These are phyloP conservation scores for Gymnopithys bicolor DNA, from an alignment of 2,797 vertebrate genomes.

Conservation along the genomic window DNA sequence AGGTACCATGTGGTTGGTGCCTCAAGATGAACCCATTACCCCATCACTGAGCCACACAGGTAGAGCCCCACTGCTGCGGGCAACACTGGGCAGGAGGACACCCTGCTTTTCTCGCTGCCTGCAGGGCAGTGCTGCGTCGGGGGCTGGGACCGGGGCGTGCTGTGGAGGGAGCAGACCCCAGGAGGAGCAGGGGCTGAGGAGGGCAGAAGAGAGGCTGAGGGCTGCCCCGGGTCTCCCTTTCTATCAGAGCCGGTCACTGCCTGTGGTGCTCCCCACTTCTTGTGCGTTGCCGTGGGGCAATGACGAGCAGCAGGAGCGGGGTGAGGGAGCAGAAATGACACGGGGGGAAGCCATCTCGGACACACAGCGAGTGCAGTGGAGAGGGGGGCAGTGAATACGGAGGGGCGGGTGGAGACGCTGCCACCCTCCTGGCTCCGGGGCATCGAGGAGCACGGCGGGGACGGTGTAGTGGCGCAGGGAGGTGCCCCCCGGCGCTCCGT, in stretches of 20 bases:
- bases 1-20: not conserved
- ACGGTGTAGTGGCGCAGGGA: not conserved
- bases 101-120: no score
- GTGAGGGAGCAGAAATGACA: not conserved
- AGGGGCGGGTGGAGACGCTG: not conserved
- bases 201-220: not conserved
- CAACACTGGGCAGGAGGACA: not conserved
- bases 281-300: not conserved
- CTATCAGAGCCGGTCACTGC: not conserved
- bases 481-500: not conserved
- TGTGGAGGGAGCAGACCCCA: not conserved
- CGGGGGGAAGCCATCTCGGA: not conserved
- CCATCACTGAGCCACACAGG: not conserved
- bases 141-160: accelerated
- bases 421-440: not conserved
- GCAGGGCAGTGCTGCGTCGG: not conserved
- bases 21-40: not conserved
- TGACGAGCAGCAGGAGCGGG: not conserved
- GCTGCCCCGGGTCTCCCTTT: not conserved
- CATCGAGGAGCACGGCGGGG: not conserved
- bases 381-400: not conserved
- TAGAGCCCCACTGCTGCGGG: not conserved
- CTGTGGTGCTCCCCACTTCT: not conserved
- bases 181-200: not conserved
- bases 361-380: not conserved